Percentiles rank a stretch among this genome's conserved stretches.
These are phyloP conservation scores for Halisarca cf. caerulea DNA, from an alignment of 37 sponge, comb jelly and placozoan species.

Conservation along the genomic window DNA sequence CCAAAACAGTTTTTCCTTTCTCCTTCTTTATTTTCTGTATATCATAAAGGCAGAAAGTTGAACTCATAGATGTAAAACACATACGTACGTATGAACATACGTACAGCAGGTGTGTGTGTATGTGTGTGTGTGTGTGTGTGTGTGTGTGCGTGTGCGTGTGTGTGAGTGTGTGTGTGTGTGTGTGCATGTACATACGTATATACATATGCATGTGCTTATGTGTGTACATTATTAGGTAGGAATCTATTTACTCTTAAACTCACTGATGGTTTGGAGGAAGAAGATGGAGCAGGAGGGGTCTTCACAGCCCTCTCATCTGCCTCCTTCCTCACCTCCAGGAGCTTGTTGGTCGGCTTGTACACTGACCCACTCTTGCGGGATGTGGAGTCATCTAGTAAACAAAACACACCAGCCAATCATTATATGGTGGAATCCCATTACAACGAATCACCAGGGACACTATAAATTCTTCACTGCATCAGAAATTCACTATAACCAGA, in stretches of 20 bases:
- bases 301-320: conserved; percentile 19
- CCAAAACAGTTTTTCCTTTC: conserved; percentile 91
- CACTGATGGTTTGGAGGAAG: conserved; percentile 44
- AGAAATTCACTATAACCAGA: too few relatives aligned
- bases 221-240: not conserved
- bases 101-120: too few relatives aligned
- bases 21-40: conserved; percentile 82
- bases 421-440: too few relatives aligned
- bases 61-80: too few relatives aligned
- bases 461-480: too few relatives aligned
- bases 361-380: conserved; percentile 39
- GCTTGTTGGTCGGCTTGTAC: conserved; percentile 51
- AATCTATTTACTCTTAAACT: not conserved
- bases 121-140: too few relatives aligned
- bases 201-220: not conserved
- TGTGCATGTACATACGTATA: not conserved
- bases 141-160: too few relatives aligned
- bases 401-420: too few relatives aligned
- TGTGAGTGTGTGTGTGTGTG: not conserved
- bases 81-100: too few relatives aligned
- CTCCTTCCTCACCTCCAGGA: not conserved
- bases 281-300: not conserved
- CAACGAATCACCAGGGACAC: too few relatives aligned
- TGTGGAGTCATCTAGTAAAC: not conserved
- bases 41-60: too few relatives aligned